Base-by-base conservation (phyloP, 30 jellyfish, hydroid and myxozoan genomes). In the Nemopilema nomurai region DNA sequence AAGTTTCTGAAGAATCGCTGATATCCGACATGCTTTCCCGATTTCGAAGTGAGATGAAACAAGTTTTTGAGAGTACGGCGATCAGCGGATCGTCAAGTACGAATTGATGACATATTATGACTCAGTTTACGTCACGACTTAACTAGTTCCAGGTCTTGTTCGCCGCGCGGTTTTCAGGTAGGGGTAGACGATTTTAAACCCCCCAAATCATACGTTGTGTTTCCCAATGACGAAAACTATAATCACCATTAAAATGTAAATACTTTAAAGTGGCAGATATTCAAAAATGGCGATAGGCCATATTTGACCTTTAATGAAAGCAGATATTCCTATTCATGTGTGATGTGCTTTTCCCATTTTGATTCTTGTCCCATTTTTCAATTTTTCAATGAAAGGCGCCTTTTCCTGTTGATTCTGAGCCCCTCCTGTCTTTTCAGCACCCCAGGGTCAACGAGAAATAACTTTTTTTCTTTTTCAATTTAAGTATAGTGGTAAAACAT, bases 51-150 rank as follows among this genome's bases (percentile, higher is more conserved):
- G 57, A 41, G 57, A 41, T 41, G 57, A 41, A 41, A 41, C 57
- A 41, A 41, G 13, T 41, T 41, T 41, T 41, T 13, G 57, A 41
- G 57, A 41, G 57, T 41, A 41, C 57, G 57, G 6, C 57, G 57
- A 41, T 41, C 57, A 41, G 57, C 57, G 57, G 57, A 13, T 41
- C 57, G 57, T 41, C 57, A 41, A 41, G 57, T 41, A 41, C 57
- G 13, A 41, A 41, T 41, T n/a, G n/a, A n/a, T n/a, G 28, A 25
- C 57, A 24, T 31, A 31, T 67, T 67, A 0, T 23, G 52, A 67
- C 76, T 23, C 52, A 23, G 76, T 0, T 23, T 67, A 67, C 76
- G 76, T 67, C 76, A 67, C 52, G 18, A 67, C 33, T 67, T 67
- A 22, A 4, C 76, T 23, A 67, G 76, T 22, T 32, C 28, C 82